Base-by-base conservation (phyloP, 2,888 invertebrate genomes). In the Prenolepis imparis region DNA sequence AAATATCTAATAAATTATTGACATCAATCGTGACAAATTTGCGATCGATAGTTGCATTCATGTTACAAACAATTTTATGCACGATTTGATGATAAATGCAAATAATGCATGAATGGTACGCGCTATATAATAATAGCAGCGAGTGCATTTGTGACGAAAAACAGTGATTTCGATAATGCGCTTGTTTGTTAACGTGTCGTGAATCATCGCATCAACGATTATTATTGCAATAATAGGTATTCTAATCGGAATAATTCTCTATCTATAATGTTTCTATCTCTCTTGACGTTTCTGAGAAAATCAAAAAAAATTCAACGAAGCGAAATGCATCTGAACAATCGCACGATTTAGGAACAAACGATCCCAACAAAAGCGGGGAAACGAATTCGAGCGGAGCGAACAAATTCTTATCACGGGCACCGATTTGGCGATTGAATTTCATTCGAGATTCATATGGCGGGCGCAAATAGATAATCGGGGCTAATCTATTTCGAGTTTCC, bases 1-100 rank as follows among this genome's bases (percentile, higher is more conserved):
- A 44, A 67, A 66, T 57, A 15, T 28, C 32, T 55, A 52, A 81
- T 73, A n/a, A 67, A 68, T 77, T 78, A 68, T 78, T 78, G 67
- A 78, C 57, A 68, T 57, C 67, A 41, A 44, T 67, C 44, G 28
- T 44, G 68, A 78, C 32, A 67, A 68, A 68, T 78, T 68, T 11
- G 57, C 41, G 32, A 78, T 67, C 55, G 57, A 32, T 57, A 11
- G 36, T 36, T 36, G 36, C 28, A 12, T 32, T 57, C 18, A 15
- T 66, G 39, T 44, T 28, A 55, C 55, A 5, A 24, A 9, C 21
- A 57, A 78, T 78, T 52, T 24, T 21, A 15, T 8, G 11, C 55
- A 15, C 32, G 21, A 78, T 44, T 68, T 15, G 32, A 57, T 41
- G 36, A 44, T 28, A 67, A 78, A 21, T 78, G 41, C 18, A 67